These are phyloP conservation scores for Bubo scandiacus DNA, from an alignment of 2,113 vertebrate genomes.

Conservation along the genomic window DNA sequence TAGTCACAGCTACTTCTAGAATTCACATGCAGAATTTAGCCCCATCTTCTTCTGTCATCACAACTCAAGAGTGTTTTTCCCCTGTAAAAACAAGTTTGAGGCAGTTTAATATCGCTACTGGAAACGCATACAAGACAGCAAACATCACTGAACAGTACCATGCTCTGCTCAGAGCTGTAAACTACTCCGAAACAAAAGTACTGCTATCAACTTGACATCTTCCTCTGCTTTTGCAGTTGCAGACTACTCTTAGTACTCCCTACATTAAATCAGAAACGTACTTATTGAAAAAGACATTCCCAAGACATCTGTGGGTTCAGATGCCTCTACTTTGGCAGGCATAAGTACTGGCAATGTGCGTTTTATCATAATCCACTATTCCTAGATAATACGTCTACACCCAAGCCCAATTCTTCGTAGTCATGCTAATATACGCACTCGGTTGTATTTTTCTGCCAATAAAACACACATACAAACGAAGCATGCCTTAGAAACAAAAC, in stretches of 20 bases:
- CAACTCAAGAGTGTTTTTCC: not conserved
- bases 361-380: not conserved
- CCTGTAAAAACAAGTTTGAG: constrained; percentile 33
- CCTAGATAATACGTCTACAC: not conserved
- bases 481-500: not conserved
- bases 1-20: not conserved
- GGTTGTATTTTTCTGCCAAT: rapidly evolving
- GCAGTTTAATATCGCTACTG: not conserved
- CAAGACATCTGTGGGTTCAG: rapidly evolving
- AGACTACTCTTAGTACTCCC: too few species aligned
- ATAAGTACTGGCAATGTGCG: rapidly evolving
- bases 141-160: not conserved
- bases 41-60: not conserved
- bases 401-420: not conserved
- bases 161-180: not conserved
- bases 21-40: not conserved
- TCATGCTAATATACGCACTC: rapidly evolving
- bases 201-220: not conserved
- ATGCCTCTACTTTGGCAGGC: not conserved
- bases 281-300: not conserved
- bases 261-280: not conserved
- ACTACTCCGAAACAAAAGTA: not conserved
- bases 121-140: not conserved
- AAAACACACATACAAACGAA: not conserved
- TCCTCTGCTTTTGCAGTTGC: not conserved